Conservation (phyloP, 2,888 invertebrate genomes). For the Cosmopolites sordidus region DNA sequence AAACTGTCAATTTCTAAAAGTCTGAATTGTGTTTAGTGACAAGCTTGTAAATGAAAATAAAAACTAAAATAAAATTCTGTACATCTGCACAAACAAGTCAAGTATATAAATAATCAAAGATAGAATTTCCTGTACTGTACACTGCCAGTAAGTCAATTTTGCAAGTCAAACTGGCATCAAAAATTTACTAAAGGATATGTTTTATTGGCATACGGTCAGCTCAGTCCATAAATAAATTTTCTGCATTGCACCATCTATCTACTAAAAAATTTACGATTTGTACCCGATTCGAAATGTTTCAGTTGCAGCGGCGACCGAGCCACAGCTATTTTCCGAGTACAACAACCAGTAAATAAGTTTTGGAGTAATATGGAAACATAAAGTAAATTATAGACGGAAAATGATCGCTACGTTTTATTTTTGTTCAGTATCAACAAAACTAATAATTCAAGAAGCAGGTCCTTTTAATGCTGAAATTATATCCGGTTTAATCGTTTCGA, state of each 20-base stretch:
- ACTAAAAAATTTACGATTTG: constrained; percentile 43
- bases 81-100: no score
- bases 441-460: no score
- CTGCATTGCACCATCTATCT: constrained; percentile 45
- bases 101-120: neutral
- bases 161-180: constrained; percentile 27
- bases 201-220: constrained; percentile 27
- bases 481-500: no score
- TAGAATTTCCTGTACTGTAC: neutral
- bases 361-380: constrained; percentile 1
- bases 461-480: no score
- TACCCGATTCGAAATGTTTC: constrained; percentile 21
- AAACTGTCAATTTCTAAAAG: no score
- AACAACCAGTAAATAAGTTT: constrained; percentile 26
- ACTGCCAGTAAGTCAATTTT: constrained; percentile 14
- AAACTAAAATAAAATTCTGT: no score
- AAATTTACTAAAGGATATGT: constrained; percentile 41
- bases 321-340: constrained; percentile 10
- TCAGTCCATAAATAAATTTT: constrained; percentile 47
- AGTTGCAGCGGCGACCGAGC: constrained; percentile 3
- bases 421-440: no score
- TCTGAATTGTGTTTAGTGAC: no score
- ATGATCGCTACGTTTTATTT: no score
- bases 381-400: no score
- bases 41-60: no score